Conservation (phyloP, 2,113 vertebrate genomes). For the Sceloporus undulatus region DNA sequence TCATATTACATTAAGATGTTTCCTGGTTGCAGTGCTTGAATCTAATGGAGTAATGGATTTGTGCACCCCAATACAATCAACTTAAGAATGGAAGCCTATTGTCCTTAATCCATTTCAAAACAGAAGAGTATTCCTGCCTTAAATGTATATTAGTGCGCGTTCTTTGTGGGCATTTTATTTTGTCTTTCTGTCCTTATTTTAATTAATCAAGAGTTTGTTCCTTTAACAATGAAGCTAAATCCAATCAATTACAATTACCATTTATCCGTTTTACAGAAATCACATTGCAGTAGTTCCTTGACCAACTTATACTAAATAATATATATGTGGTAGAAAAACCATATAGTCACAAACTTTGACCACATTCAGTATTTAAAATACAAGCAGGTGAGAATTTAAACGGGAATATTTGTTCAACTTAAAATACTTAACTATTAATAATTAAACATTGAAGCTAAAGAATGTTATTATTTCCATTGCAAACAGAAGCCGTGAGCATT, state of each 20-base stretch:
- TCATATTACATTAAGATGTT: neutral
- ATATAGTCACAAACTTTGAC: neutral
- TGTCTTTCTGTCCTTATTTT: neutral
- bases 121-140: neutral
- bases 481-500: neutral
- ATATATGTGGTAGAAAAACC: neutral
- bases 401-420: neutral
- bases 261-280: neutral
- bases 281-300: neutral
- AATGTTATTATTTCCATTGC: neutral
- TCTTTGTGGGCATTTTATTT: neutral
- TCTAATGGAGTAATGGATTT: neutral
- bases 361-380: neutral
- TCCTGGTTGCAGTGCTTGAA: neutral
- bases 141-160: neutral
- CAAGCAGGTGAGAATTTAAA: neutral
- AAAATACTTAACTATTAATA: neutral
- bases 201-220: neutral
- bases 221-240: neutral
- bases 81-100: neutral
- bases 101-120: conserved; percentile 5
- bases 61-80: neutral
- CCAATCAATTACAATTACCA: neutral
- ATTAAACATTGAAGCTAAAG: neutral
- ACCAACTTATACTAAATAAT: neutral